These are phyloP conservation scores for Listronotus oregonensis DNA, from an alignment of 1,140 invertebrate species.

Conservation along the genomic window DNA sequence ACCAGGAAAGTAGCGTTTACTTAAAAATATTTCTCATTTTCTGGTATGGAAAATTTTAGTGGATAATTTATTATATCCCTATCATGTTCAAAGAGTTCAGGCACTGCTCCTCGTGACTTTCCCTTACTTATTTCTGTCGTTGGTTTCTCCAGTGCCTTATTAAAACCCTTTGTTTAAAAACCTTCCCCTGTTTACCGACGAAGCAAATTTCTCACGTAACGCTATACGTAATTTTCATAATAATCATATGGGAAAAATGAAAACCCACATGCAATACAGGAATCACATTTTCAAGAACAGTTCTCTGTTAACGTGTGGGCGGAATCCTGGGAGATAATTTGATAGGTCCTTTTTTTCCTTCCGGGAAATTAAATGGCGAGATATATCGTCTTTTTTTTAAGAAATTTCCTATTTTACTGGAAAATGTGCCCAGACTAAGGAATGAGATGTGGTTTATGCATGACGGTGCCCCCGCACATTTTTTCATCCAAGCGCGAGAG, in stretches of 20 bases:
- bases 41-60: slow-evolving; percentile 29
- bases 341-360: slow-evolving; percentile 14
- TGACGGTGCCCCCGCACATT: slow-evolving; percentile 19
- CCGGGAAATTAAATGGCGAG: slow-evolving; percentile 15
- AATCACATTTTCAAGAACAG: slow-evolving; percentile 11
- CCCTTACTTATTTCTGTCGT: not conserved
- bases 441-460: slow-evolving; percentile 12
- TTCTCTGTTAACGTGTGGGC: slow-evolving; percentile 20
- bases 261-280: slow-evolving; percentile 25
- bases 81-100: slow-evolving; percentile 33
- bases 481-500: slow-evolving; percentile 8
- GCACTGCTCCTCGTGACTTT: slow-evolving; percentile 27
- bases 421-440: slow-evolving; percentile 1
- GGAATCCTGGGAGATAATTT: slow-evolving; percentile 22
- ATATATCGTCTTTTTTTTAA: slow-evolving; percentile 3
- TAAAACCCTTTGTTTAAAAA: slow-evolving; percentile 1
- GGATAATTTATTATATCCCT: slow-evolving; percentile 31
- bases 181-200: not conserved
- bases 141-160: not conserved
- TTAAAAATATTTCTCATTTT: slow-evolving; percentile 9
- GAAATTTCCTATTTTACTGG: too few relatives aligned
- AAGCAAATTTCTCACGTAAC: slow-evolving; percentile 1
- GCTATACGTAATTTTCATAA: slow-evolving; percentile 22
- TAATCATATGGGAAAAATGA: slow-evolving; percentile 19
- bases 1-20: slow-evolving; percentile 2